Conservation (phyloP, 2,888 invertebrate species). For the Lysandra bellargus region DNA sequence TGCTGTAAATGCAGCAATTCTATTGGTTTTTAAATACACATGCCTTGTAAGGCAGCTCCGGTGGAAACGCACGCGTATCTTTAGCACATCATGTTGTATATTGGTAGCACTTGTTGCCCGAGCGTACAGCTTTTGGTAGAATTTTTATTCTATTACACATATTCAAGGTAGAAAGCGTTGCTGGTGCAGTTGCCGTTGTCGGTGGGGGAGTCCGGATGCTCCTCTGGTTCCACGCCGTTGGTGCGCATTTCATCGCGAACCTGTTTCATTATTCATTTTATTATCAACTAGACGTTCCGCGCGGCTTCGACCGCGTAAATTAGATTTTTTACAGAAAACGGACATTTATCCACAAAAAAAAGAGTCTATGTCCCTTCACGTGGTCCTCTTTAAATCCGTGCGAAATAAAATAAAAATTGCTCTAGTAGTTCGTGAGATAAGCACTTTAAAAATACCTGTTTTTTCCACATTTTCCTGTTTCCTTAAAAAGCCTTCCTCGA, state of each 20-base stretch:
- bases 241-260: slow-evolving; percentile 83
- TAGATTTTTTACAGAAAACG: too few species aligned
- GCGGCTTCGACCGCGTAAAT: too few species aligned
- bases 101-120: slow-evolving; percentile 1
- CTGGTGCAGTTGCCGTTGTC: slow-evolving; percentile 83
- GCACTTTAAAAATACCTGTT: too few species aligned
- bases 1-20: not conserved
- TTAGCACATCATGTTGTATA: not conserved
- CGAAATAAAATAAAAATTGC: too few species aligned
- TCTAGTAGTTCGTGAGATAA: too few species aligned
- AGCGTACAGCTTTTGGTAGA: slow-evolving; percentile 34
- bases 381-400: too few species aligned
- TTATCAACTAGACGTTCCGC: too few species aligned
- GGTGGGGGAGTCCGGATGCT: slow-evolving; percentile 79
- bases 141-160: slow-evolving; percentile 49
- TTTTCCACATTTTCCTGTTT: too few species aligned
- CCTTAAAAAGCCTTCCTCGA: too few species aligned
- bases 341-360: too few species aligned
- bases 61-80: too few species aligned
- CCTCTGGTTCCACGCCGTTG: slow-evolving; percentile 82
- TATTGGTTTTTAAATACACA: not conserved
- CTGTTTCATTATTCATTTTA: slow-evolving; percentile 48
- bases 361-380: too few species aligned
- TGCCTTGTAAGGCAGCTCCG: not conserved
- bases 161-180: slow-evolving; percentile 77